A percentile compares a stretch with the other conserved stretches of the same genome.
These are phyloP conservation scores for Lacerta bilineata DNA, from an alignment of 2,797 vertebrate genomes.

Conservation along the genomic window DNA sequence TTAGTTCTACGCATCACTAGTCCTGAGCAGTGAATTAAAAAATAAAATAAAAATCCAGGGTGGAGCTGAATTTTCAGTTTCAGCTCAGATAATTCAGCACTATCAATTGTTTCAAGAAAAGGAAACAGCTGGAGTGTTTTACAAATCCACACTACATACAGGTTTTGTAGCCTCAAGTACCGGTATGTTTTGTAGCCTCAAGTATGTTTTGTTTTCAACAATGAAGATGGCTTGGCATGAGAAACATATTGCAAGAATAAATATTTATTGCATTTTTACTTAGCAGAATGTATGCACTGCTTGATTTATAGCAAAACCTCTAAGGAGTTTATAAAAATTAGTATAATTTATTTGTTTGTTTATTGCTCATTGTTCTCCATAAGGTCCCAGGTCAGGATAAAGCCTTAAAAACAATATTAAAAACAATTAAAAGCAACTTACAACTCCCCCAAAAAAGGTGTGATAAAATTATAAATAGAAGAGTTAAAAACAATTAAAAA, in stretches of 20 bases:
- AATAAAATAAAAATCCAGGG: not conserved
- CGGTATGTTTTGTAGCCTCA: not conserved
- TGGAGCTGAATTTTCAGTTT: not conserved
- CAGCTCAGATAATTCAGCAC: not conserved
- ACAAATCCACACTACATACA: not conserved
- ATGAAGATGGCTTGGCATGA: not conserved
- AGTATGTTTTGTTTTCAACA: not conserved
- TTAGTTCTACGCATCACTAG: not conserved
- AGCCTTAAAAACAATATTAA: no score
- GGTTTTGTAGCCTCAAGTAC: not conserved
- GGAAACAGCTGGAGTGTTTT: not conserved
- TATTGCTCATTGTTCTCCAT: no score
- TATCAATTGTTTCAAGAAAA: not conserved
- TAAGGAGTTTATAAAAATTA: no score
- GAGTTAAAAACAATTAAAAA: no score
- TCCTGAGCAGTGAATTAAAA: not conserved
- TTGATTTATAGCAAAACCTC: no score
- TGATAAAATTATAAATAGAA: no score
- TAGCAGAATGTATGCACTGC: no score
- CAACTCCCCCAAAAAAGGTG: no score
- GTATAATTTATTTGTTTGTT: no score
- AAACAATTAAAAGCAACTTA: no score
- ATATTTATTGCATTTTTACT: no score
- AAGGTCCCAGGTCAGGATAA: no score
- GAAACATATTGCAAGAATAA: not conserved